phyloP scores from a whole-genome alignment of 2,888 invertebrate species.

The Drosophila bunnanda region DNA sequence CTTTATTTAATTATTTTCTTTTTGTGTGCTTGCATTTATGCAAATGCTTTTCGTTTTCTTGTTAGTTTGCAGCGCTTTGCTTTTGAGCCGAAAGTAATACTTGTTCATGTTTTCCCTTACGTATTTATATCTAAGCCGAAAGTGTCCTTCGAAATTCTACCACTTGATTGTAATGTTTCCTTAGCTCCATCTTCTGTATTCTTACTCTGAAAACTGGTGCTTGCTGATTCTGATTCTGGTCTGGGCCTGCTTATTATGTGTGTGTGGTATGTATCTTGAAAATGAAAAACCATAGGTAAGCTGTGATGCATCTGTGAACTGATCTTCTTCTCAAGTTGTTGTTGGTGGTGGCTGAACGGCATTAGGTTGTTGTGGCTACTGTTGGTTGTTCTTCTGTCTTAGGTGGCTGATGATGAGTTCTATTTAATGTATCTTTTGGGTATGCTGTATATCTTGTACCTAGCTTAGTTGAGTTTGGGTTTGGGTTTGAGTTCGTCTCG shows the following conservation, averaged over 20 bases:
- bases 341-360: constrained; percentile 41
- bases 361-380: constrained; percentile 43
- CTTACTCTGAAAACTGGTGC: constrained; percentile 24
- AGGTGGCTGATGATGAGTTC: constrained; percentile 41
- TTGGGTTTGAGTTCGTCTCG: constrained; percentile 42
- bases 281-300: constrained; percentile 51
- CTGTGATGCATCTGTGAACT: constrained; percentile 44
- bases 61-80: constrained; percentile 51
- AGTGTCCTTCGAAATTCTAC: constrained; percentile 34
- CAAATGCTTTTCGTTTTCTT: constrained; percentile 28
- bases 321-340: constrained; percentile 35
- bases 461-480: constrained; percentile 43
- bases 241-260: constrained; percentile 45
- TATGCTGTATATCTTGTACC: constrained; percentile 51
- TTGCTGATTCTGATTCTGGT: constrained; percentile 23
- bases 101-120: constrained; percentile 1
- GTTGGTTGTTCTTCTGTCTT: constrained; percentile 34
- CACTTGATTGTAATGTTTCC: constrained; percentile 59
- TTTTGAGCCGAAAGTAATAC: constrained; percentile 71
- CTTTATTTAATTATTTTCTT: constrained; percentile 14
- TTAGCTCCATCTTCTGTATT: constrained; percentile 25
- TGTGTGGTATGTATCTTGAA: constrained; percentile 32
- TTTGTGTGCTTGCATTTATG: constrained; percentile 35
- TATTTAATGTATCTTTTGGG: constrained; percentile 50
- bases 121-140: constrained; percentile 65